A percentile compares a stretch with the other conserved stretches of the same genome.
Conservation (phyloP, 2,888 invertebrate species). For the Ellobium chinense region DNA sequence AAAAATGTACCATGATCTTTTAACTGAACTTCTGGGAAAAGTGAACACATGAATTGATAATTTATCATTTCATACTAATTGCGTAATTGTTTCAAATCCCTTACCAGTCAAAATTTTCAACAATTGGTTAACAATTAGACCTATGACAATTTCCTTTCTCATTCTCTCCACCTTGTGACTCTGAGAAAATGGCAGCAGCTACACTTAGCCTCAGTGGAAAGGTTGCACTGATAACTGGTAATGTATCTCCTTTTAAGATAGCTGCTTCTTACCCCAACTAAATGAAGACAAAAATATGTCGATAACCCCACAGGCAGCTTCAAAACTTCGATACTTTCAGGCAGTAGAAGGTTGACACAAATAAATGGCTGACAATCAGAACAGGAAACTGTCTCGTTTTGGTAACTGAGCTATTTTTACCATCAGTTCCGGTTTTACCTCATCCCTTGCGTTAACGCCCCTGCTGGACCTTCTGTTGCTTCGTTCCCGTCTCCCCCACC, state of each 20-base stretch:
- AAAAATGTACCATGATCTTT: too few relatives aligned
- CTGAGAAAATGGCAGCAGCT: conserved; percentile 59
- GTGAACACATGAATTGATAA: too few relatives aligned
- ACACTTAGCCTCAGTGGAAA: conserved; percentile 62
- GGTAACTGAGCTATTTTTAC: neutral
- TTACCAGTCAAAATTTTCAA: conserved; percentile 14
- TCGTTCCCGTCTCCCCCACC: neutral
- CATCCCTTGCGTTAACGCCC: neutral
- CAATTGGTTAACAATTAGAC: too few relatives aligned
- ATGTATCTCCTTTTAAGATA: conserved; percentile 20
- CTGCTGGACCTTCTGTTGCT: neutral
- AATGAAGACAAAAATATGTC: neutral
- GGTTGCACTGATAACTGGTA: conserved; percentile 73
- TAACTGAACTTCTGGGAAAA: too few relatives aligned
- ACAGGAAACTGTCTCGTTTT: conserved; percentile 34
- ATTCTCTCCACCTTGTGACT: too few relatives aligned
- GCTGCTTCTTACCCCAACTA: neutral
- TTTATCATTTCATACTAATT: neutral
- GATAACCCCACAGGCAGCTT: neutral
- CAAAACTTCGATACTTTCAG: neutral
- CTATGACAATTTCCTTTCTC: too few relatives aligned
- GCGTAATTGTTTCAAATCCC: neutral
- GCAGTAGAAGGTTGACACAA: conserved; percentile 10
- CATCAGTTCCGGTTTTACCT: conserved; percentile 21
- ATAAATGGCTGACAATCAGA: conserved; percentile 41